phyloP scores from a whole-genome alignment of 2,113 vertebrate species.

The Heliornis fulica region DNA sequence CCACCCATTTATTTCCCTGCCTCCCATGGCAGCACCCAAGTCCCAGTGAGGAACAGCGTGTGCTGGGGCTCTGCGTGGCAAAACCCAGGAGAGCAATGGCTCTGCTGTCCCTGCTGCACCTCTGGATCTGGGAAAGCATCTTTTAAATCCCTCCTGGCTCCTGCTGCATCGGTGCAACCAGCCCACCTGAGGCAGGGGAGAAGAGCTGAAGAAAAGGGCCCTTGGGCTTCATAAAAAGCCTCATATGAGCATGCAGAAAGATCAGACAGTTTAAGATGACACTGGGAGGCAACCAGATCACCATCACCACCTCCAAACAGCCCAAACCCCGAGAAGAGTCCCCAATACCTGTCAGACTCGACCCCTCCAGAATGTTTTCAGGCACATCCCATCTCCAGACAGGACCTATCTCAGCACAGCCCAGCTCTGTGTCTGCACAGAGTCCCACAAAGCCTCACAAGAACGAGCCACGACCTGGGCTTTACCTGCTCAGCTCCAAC shows the following conservation, averaged over 20 bases:
- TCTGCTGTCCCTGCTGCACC: not conserved
- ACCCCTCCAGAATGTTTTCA: not conserved
- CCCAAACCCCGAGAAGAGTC: not conserved
- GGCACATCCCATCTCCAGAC: not conserved
- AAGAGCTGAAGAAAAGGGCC: not conserved
- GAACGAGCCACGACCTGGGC: not conserved
- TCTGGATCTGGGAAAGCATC: not conserved
- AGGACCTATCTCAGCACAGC: not conserved
- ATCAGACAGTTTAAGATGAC: not conserved
- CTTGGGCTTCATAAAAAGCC: not conserved
- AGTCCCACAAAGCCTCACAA: not conserved
- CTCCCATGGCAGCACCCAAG: not conserved
- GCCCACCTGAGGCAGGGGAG: not conserved
- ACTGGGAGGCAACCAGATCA: not conserved
- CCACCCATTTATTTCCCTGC: not conserved
- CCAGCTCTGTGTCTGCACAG: not conserved
- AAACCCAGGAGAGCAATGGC: not conserved
- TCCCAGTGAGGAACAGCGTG: not conserved
- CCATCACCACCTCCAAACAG: not conserved
- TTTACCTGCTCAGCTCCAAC: slow-evolving; percentile 25
- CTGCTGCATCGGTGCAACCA: not conserved
- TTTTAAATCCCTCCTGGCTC: not conserved
- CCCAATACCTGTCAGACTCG: not conserved
- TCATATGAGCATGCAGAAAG: not conserved
- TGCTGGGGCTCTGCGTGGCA: not conserved